Base-by-base conservation (phyloP, 2,888 invertebrate species). In the Plemyria rubiginata region DNA sequence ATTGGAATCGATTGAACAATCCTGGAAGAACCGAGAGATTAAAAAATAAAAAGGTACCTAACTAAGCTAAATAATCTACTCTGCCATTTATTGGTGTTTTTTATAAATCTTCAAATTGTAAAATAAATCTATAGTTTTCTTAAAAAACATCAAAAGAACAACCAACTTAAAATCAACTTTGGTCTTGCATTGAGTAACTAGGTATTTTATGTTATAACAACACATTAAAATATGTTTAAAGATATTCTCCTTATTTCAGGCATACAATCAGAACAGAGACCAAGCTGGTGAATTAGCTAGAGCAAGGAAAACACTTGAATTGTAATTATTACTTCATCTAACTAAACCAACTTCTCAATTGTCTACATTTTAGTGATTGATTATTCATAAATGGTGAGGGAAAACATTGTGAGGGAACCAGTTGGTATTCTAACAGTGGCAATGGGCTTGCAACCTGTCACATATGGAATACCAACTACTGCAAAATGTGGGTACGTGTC, bases 1-100 rank as follows among this genome's bases (percentile, higher is more conserved):
- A 93, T 54, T 94, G 94, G 91, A 93, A 83, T 70, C 76, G 91
- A 5, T 68, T 79, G 12, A 78, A 87, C 40, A 88, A 91, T 65
- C 94, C 94, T 71, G 90, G 94, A 0, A 85, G 77, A 60, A 77
- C 88, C 63, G 74, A 74, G 38, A 86, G 93, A 66, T 73, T 84
- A 6, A 90, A 89, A 76, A 81, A 84, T 57, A 88, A 91, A 67
- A 88, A 85, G 78, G 90, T 86, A 3, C 41, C 3, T 22, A 40
- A 43, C 43, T 43, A n/a, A n/a, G n/a, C n/a, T 11, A 11, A 38
- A 9, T 22, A 38, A 38, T 38, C 11, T 11, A 11, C 2, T 11
- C 6, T 2, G 9, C 1, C 0, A 2, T 8, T 11, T 38, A 2
- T 11, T 9, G 36, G 11, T 38, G 36, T 38, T 38, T 38, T 38